Evolutionary conservation across 2,113 vertebrate species (phyloP).

Genomic region (Lycocorax pyrrhopterus): DNA sequence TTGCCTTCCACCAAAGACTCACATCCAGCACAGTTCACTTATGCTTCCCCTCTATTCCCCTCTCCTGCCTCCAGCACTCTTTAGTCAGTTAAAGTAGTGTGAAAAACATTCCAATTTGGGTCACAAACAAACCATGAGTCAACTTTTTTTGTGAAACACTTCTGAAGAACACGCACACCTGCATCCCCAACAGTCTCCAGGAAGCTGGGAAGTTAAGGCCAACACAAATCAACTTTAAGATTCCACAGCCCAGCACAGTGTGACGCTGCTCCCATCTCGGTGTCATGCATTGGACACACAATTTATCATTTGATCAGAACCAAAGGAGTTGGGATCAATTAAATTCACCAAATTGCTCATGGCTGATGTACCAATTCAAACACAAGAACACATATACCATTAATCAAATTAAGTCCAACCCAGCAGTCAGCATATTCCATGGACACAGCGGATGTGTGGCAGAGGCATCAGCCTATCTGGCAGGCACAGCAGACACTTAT

Average conservation of each 20-base stretch:
- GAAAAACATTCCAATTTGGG: not conserved
- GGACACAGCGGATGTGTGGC: too few species aligned
- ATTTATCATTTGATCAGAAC: not conserved
- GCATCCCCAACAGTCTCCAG: not conserved
- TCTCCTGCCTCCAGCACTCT: not conserved
- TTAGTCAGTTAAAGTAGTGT: not conserved
- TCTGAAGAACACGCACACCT: not conserved
- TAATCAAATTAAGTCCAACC: not conserved
- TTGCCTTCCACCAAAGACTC: not conserved
- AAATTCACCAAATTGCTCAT: not conserved
- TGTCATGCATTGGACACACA: rapidly evolving
- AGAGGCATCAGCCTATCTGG: not conserved
- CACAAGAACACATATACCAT: not conserved
- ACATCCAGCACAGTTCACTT: not conserved
- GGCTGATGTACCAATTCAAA: not conserved
- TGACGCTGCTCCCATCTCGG: rapidly evolving
- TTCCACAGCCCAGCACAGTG: not conserved
- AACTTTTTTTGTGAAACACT: not conserved
- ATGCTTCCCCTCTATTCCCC: not conserved
- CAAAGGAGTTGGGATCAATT: not conserved
- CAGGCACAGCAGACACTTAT: not conserved
- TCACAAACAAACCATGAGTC: not conserved
- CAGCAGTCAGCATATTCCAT: not conserved
- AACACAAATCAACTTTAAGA: not conserved
- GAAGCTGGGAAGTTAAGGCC: not conserved